A percentile compares a stretch with the other conserved stretches of the same genome.
These are phyloP conservation scores for Heterodera carotae DNA, from an alignment of 1,140 invertebrate genomes.

Conservation along the genomic window DNA sequence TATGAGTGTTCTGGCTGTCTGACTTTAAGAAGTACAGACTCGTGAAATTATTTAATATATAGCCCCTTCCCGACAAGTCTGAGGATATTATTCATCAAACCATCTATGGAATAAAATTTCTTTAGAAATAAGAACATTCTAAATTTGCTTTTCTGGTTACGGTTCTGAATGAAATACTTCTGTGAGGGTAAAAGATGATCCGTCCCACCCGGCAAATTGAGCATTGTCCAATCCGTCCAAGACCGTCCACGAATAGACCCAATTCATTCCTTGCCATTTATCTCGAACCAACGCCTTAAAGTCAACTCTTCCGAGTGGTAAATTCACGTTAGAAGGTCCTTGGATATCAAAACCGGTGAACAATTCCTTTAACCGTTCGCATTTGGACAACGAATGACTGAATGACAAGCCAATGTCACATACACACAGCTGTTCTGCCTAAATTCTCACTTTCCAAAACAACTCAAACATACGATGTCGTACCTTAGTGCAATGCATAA, in stretches of 20 bases:
- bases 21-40: too few species aligned
- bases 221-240: neutral
- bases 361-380: neutral
- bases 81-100: too few species aligned
- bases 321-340: constrained; percentile 12
- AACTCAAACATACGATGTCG: neutral
- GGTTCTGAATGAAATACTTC: neutral
- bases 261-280: neutral
- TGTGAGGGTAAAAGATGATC: neutral
- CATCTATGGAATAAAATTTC: too few species aligned
- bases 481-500: neutral
- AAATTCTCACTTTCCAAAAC: neutral
- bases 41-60: too few species aligned
- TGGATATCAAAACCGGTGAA: neutral
- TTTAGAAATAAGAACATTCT: too few species aligned
- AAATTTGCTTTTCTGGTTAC: too few species aligned
- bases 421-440: neutral
- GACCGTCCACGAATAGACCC: constrained; percentile 2
- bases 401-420: constrained; percentile 9
- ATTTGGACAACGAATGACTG: neutral
- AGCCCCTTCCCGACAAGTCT: too few species aligned
- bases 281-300: neutral
- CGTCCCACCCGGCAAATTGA: neutral
- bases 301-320: neutral
- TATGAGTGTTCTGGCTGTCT: too few species aligned